Base-by-base conservation (phyloP, 2,888 invertebrate species). In the Linhomoeus sp. region DNA sequence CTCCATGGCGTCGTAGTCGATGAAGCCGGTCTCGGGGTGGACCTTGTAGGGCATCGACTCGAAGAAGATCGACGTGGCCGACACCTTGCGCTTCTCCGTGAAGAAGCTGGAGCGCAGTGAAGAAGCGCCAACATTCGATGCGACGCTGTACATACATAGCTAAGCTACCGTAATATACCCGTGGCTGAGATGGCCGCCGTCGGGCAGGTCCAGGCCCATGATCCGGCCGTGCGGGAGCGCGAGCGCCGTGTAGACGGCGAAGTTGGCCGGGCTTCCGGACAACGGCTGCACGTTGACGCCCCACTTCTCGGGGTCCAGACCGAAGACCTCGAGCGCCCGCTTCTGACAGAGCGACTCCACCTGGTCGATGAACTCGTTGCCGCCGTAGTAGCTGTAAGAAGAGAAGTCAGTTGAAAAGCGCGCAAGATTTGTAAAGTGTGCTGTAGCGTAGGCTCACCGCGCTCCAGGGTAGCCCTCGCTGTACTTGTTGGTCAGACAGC, bases 41-140 rank as follows among this genome's bases (percentile, higher is more conserved):
- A 70, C 62, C 70, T 87, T 88, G 67, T 97, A 97, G 1, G 92
- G 90, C 81, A 92, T 83, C 49, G 90, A 88, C 71, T 94, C 90
- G 66, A 94, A 94, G 73, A 86, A 97, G 51, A 92, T 80, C 0
- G 92, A 90, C 0, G 92, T 90, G 9, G 90, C 90, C 0, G 92
- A 94, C 50, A 94, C 83, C 68, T 81, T 84, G 67, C 85, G 88
- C 12, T 72, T 78, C 9, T 78, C 72, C 1, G 90, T 90, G 71
- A 84, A 83, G 68, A 90, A 92, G 25, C 78, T 61, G 50, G 47
- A 56, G 45, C 22, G 29, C 5, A 12, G 29, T 29, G 7, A 29
- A 29, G 29, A 29, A 29, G 7, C 29, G 29, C 5, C 7, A 29
- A 29, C 29, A 29, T 5, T 29, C 37, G 37, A 37, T n/a, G n/a